A percentile compares a stretch with the other conserved stretches of the same genome.
phyloP scores from a whole-genome alignment of 2,113 vertebrate species.

The Hoplias malabaricus region DNA sequence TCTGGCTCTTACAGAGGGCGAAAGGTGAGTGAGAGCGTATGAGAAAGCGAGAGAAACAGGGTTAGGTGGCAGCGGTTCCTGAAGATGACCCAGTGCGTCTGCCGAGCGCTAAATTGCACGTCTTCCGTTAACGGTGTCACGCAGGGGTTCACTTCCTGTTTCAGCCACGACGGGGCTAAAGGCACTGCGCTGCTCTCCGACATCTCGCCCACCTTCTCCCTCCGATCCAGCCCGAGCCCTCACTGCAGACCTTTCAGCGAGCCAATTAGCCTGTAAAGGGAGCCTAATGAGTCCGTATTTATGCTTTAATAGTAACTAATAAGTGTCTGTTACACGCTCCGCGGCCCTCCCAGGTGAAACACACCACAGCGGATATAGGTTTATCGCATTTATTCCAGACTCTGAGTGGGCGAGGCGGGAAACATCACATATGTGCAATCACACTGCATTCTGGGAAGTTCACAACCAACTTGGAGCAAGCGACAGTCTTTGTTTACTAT shows the following conservation, averaged over 20 bases:
- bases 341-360: not conserved
- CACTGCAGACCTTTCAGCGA: not conserved
- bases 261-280: not conserved
- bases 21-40: not conserved
- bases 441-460: too few species aligned
- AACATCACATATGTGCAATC: too few species aligned
- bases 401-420: not conserved
- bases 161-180: not conserved
- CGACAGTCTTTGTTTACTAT: too few species aligned
- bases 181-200: not conserved
- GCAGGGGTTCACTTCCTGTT: conserved; percentile 20
- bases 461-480: too few species aligned
- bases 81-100: not conserved
- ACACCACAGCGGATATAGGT: not conserved
- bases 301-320: not conserved
- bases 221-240: not conserved
- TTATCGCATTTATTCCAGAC: not conserved
- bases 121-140: conserved; percentile 2
- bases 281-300: not conserved
- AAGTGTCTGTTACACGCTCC: not conserved
- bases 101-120: not conserved
- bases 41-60: not conserved
- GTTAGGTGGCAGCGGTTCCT: not conserved
- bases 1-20: not conserved
- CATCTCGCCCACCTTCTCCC: not conserved